Conservation (phyloP, 2,797 vertebrate species). For the Spinibarbus caldwelli region DNA sequence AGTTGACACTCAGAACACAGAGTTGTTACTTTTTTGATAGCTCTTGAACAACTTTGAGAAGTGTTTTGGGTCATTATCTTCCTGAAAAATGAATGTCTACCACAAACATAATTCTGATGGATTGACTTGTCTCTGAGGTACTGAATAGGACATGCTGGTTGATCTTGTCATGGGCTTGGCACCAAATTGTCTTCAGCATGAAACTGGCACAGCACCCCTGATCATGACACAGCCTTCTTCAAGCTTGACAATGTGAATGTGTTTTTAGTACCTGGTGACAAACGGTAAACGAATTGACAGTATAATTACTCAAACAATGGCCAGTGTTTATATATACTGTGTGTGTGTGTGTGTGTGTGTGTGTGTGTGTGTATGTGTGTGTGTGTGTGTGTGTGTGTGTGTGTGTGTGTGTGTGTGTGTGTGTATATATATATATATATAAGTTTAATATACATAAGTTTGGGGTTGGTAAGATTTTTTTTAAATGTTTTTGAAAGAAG, state of each 20-base stretch:
- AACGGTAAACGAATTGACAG: neutral
- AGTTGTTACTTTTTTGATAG: neutral
- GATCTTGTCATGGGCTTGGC: constrained; percentile 9
- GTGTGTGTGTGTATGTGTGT: too few species aligned
- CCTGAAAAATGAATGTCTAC: neutral
- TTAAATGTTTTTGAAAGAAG: neutral
- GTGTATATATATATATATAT: too few species aligned
- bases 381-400: too few species aligned
- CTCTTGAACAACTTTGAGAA: constrained; percentile 11
- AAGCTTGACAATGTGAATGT: neutral
- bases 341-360: too few species aligned
- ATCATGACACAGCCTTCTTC: constrained; percentile 7
- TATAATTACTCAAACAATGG: neutral
- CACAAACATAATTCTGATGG: constrained; percentile 5
- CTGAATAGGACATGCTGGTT: constrained; percentile 31
- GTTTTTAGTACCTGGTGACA: neutral
- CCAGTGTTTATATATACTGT: too few species aligned
- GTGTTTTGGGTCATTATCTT: constrained; percentile 28
- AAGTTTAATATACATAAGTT: too few species aligned
- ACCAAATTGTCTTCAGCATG: constrained; percentile 14
- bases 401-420: too few species aligned
- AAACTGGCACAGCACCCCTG: neutral
- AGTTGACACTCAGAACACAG: constrained; percentile 2
- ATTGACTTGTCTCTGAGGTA: constrained; percentile 18
- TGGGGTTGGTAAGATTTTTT: neutral